Evolutionary conservation across 2,888 invertebrate species (phyloP).

Genomic region (Erebia ligea): DNA sequence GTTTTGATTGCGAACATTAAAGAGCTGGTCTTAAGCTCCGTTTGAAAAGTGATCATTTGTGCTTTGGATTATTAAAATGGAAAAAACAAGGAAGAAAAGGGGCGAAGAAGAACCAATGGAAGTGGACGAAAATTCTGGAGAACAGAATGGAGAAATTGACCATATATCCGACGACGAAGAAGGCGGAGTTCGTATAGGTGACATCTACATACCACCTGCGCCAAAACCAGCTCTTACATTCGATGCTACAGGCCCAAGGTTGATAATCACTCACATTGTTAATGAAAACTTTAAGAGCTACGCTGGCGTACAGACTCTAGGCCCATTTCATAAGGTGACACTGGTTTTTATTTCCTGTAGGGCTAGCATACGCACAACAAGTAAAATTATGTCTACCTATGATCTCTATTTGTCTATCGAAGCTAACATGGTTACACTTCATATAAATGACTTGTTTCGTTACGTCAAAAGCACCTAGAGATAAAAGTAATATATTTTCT

Average conservation of each 20-base stretch:
- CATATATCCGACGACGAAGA: slow-evolving; percentile 84
- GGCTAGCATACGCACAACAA: too few relatives aligned
- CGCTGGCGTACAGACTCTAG: slow-evolving; percentile 90
- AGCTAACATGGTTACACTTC: too few relatives aligned
- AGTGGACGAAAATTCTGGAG: slow-evolving; percentile 55
- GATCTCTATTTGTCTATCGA: too few relatives aligned
- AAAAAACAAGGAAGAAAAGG: slow-evolving; percentile 59
- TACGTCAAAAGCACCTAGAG: too few relatives aligned
- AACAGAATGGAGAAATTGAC: slow-evolving; percentile 56
- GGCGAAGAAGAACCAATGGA: slow-evolving; percentile 69
- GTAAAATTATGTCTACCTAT: too few relatives aligned
- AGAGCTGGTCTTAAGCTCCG: too few relatives aligned
- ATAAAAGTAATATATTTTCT: too few relatives aligned
- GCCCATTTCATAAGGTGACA: slow-evolving; percentile 95
- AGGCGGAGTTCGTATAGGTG: slow-evolving; percentile 89
- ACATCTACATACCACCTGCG: slow-evolving; percentile 93
- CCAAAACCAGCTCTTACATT: slow-evolving; percentile 87
- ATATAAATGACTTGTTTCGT: too few relatives aligned
- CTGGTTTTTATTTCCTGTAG: not conserved
- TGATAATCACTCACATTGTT: slow-evolving; percentile 95
- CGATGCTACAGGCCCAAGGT: slow-evolving; percentile 89
- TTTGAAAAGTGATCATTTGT: not conserved
- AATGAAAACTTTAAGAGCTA: slow-evolving; percentile 99
- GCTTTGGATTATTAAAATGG: slow-evolving; percentile 48
- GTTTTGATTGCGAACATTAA: not conserved